These are phyloP conservation scores for Stichodactyla mertensii DNA, from an alignment of 64 coral and sea anemone species.

Conservation along the genomic window DNA sequence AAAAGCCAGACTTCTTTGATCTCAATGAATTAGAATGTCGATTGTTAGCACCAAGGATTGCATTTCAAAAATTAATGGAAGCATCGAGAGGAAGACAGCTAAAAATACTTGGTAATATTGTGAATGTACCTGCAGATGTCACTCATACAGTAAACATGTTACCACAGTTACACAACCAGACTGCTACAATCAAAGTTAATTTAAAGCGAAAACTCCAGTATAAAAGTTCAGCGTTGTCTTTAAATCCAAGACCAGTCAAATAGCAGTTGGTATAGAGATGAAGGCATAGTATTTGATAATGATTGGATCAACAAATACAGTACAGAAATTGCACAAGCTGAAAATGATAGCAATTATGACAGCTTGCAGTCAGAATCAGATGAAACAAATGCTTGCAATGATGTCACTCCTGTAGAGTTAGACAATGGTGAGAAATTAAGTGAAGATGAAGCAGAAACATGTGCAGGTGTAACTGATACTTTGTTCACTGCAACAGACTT, in stretches of 20 bases:
- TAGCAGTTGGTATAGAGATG: slow-evolving; percentile 13
- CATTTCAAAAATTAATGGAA: slow-evolving; percentile 14
- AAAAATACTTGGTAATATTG: slow-evolving; percentile 30
- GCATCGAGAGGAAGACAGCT: background rate
- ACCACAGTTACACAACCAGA: slow-evolving; percentile 42
- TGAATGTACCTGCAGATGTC: slow-evolving; percentile 30
- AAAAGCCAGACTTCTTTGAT: too few relatives aligned
- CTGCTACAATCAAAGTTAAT: slow-evolving; percentile 54
- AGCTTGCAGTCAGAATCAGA: slow-evolving; percentile 50
- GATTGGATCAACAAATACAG: slow-evolving; percentile 60
- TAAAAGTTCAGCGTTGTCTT: slow-evolving; percentile 67
- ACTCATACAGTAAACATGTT: background rate
- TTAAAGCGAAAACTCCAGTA: slow-evolving; percentile 66
- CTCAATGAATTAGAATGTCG: too few relatives aligned
- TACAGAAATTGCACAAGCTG: slow-evolving; percentile 31
- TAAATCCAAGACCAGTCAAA: slow-evolving; percentile 56
- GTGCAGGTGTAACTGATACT: background rate
- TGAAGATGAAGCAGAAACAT: slow-evolving; percentile 54
- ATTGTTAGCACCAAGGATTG: background rate
- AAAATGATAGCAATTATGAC: slow-evolving; percentile 54
- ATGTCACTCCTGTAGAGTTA: slow-evolving; percentile 50
- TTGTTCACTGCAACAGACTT: background rate
- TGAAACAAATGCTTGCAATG: background rate
- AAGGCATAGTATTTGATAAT: slow-evolving; percentile 51
- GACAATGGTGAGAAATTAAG: slow-evolving; percentile 34